Evolutionary conservation across 1,140 invertebrate genomes (phyloP).

Genomic region (Mycetomoellerius zeteki): DNA sequence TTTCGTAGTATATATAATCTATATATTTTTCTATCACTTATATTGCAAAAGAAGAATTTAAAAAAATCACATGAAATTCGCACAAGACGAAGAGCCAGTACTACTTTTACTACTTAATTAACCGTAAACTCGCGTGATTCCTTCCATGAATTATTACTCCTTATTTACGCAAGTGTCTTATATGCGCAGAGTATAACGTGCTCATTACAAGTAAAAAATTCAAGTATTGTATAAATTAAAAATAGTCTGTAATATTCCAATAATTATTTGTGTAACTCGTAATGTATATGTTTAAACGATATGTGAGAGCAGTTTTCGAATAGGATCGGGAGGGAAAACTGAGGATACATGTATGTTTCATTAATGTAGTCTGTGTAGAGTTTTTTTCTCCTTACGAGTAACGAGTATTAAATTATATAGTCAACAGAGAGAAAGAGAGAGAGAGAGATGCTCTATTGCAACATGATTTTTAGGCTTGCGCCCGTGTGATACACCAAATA

Average conservation of each 20-base stretch:
- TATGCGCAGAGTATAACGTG: not conserved
- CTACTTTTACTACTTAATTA: conserved; percentile 46
- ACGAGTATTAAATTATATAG: conserved; percentile 76
- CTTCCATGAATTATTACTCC: conserved; percentile 38
- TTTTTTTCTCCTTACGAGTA: conserved; percentile 54
- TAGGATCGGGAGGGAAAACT: not conserved
- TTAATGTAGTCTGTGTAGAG: conserved; percentile 50
- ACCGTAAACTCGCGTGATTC: conserved; percentile 17
- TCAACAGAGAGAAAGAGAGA: conserved; percentile 35
- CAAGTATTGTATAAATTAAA: conserved; percentile 60
- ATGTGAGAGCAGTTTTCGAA: conserved; percentile 18
- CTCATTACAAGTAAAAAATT: conserved; percentile 51
- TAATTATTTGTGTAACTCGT: conserved; percentile 58
- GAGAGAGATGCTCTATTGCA: conserved; percentile 60
- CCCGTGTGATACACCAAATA: conserved; percentile 70
- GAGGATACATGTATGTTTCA: conserved; percentile 19
- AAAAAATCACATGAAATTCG: conserved; percentile 30
- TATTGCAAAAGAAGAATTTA: conserved; percentile 32
- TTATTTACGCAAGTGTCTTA: conserved; percentile 33
- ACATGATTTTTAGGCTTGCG: conserved; percentile 60
- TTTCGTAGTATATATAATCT: conserved; percentile 32
- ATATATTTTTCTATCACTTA: conserved; percentile 60
- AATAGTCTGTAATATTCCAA: conserved; percentile 56
- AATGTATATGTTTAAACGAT: conserved; percentile 49
- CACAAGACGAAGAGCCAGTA: conserved; percentile 57